Base-by-base conservation (phyloP, 35 echinoderm and acorn worm species). In the Amphiura filiformis region DNA sequence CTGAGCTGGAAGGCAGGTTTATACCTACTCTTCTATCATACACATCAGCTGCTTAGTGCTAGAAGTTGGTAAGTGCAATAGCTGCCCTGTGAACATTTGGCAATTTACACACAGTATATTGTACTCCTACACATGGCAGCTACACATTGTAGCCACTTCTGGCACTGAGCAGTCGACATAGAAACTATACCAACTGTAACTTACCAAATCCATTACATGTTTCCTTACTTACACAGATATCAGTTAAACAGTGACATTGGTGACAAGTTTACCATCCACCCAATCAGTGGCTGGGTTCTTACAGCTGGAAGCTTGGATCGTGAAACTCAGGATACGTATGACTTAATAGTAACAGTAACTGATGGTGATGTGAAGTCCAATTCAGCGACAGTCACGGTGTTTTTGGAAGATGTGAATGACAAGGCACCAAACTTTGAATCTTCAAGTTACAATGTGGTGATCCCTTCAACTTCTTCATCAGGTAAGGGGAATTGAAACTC, bases 211-310 rank as follows among this genome's bases (percentile, higher is more conserved):
- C n/a, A n/a, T n/a, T n/a, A n/a, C n/a, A n/a, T n/a, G 41, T 47
- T 47, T 47, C 41, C 41, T 47, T 47, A 9, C 17, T 47, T 17
- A 17, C 17, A 57, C 88, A 97, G 95, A 82, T 97, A 97, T 77
- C 85, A 81, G 81, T 84, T 97, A 22, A 88, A 93, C 75, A 82
- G 79, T 77, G 91, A 93, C 39, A 87, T 97, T 0, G 93, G 90
- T 37, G 86, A 76, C 42, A 91, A 95, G 81, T 99, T 99, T 75
- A 94, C 93, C 65, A 99, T 99, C 35, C 61, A 95, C 78, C 93
- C 89, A 4, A 56, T 99, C 26, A 89, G 87, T 7, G 96, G 96
- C 12, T 77, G 91, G 32, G 94, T 99, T 36, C 84, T 92, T 15
- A 94, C 93, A 32, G 84, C 93, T 44, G 93, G 93, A 36, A 80